Evolutionary conservation across 2,113 vertebrate species (phyloP).

Genomic region (Crotalus horridus): DNA sequence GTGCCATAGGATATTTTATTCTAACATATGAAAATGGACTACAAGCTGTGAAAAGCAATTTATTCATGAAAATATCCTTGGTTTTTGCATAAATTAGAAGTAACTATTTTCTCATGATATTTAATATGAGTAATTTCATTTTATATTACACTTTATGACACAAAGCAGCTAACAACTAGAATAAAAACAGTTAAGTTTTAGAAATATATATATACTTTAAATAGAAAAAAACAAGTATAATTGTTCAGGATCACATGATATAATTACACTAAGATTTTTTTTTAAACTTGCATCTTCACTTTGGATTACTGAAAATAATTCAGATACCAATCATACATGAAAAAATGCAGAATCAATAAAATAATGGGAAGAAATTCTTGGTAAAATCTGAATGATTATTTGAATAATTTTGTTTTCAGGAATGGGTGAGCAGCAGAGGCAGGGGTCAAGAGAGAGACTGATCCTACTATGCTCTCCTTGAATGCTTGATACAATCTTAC

Average conservation of each 20-base stretch:
- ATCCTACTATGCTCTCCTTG: too few species aligned
- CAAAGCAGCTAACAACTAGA: neutral
- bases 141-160: neutral
- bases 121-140: neutral
- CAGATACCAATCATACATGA: neutral
- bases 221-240: neutral
- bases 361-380: neutral
- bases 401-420: neutral
- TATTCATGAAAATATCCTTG: neutral
- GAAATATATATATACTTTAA: neutral
- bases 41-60: neutral
- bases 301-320: neutral
- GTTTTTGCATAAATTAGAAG: neutral
- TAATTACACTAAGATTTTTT: neutral
- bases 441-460: too few species aligned
- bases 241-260: neutral
- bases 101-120: neutral
- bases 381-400: neutral
- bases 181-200: neutral
- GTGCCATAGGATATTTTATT: too few species aligned
- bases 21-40: neutral
- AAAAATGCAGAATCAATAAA: neutral
- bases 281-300: neutral
- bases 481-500: neutral
- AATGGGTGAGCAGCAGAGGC: neutral